Conservation (phyloP, 2,888 invertebrate species). For the Salticus scenicus region DNA sequence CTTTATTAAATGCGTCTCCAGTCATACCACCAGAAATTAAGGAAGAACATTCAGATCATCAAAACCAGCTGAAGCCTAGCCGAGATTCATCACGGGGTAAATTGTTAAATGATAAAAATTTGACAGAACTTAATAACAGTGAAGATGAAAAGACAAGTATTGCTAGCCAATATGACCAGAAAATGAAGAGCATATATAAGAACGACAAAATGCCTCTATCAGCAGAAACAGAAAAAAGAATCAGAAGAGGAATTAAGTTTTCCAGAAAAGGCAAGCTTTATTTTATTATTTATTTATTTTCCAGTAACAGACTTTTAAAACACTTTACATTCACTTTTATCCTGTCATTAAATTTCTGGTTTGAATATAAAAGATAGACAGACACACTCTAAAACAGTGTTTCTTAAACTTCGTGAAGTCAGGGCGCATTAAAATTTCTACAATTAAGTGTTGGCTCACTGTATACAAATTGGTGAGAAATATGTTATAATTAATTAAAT, state of each 20-base stretch:
- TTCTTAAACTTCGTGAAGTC: no score
- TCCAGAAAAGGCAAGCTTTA: constrained; percentile 41
- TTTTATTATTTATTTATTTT: no score
- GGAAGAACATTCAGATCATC: constrained; percentile 44
- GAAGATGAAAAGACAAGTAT: constrained; percentile 13
- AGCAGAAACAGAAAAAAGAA: constrained; percentile 22
- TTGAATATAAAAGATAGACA: background rate
- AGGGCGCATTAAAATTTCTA: no score
- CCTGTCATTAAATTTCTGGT: background rate
- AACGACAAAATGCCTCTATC: constrained; percentile 24
- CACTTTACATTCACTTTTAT: background rate
- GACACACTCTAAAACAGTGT: no score
- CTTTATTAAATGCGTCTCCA: background rate
- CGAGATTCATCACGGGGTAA: constrained; percentile 26
- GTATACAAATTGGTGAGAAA: no score
- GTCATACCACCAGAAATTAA: constrained; percentile 15
- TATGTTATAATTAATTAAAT: no score
- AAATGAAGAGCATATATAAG: constrained; percentile 36
- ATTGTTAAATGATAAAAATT: constrained; percentile 33
- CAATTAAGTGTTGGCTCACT: no score
- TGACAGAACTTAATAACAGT: constrained; percentile 18
- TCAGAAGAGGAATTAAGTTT: constrained; percentile 37
- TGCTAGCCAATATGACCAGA: constrained; percentile 49
- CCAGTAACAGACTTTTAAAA: background rate
- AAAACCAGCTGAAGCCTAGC: constrained; percentile 48